Conservation (phyloP, 2,888 invertebrate species). For the Amorpha juglandis region DNA sequence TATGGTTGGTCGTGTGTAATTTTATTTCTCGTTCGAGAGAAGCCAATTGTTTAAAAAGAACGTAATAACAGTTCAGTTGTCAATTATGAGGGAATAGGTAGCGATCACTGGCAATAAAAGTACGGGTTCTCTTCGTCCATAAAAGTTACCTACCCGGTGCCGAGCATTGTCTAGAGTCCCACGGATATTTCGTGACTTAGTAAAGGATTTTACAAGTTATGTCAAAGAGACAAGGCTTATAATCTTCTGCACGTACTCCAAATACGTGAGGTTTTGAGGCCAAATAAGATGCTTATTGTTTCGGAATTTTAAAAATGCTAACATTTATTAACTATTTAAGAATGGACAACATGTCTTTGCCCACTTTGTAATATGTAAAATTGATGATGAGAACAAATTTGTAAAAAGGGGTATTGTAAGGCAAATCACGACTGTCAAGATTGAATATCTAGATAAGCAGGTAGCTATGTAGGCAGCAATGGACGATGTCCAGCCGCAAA, state of each 20-base stretch:
- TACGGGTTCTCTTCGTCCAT: constrained; percentile 77
- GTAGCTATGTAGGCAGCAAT: constrained; percentile 15
- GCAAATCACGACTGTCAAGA: constrained; percentile 23
- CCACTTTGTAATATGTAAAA: constrained; percentile 8
- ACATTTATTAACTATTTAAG: constrained; percentile 1
- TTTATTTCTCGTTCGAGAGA: constrained; percentile 12
- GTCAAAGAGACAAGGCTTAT: constrained; percentile 52
- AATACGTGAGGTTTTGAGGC: neutral
- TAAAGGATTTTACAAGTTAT: constrained; percentile 41
- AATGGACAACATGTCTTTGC: constrained; percentile 9
- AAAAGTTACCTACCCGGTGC: constrained; percentile 79
- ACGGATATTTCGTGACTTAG: constrained; percentile 16
- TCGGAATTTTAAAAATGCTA: constrained; percentile 14
- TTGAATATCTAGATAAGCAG: constrained; percentile 25
- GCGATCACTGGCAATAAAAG: constrained; percentile 81
- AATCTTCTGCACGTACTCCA: neutral
- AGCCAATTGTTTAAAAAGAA: constrained; percentile 72
- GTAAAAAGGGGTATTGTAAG: neutral
- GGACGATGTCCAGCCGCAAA: constrained; percentile 3
- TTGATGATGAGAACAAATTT: neutral
- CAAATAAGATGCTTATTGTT: constrained; percentile 5
- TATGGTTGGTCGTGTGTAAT: neutral
- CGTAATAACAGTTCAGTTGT: constrained; percentile 79
- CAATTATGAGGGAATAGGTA: constrained; percentile 82
- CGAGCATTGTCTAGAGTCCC: constrained; percentile 59